phyloP scores from a whole-genome alignment of 1,140 invertebrate genomes.

The Drosophila ficusphila region DNA sequence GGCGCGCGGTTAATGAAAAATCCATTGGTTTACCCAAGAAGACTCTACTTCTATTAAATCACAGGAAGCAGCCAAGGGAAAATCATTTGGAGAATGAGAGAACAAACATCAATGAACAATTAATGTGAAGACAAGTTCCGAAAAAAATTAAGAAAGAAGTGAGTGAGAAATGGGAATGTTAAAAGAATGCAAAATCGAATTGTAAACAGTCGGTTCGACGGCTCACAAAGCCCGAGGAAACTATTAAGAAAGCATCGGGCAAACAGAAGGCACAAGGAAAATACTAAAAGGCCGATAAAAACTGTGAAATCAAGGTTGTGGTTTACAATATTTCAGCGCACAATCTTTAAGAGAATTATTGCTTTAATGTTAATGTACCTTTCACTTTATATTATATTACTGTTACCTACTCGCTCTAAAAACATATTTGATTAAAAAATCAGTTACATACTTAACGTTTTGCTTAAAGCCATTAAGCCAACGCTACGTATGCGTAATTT shows the following conservation, averaged over 20 bases:
- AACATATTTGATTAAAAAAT: too few relatives aligned
- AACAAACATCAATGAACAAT: slow-evolving; percentile 44
- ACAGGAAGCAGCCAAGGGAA: slow-evolving; percentile 24
- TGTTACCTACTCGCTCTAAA: too few relatives aligned
- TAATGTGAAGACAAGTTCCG: slow-evolving; percentile 38
- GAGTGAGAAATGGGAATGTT: slow-evolving; percentile 33
- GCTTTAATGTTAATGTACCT: neutral
- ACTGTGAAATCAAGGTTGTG: neutral
- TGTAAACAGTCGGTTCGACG: slow-evolving; percentile 46
- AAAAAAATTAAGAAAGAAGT: neutral
- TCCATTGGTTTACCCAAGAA: neutral
- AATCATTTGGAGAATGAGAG: slow-evolving; percentile 24
- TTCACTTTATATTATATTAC: too few relatives aligned
- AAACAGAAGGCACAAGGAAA: slow-evolving; percentile 29
- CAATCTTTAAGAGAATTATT: neutral
- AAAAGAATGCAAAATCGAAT: slow-evolving; percentile 52
- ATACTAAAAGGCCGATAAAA: slow-evolving; percentile 9
- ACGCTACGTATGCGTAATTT: neutral
- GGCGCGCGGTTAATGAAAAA: slow-evolving; percentile 7
- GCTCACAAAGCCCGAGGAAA: slow-evolving; percentile 40
- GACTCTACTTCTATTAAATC: slow-evolving; percentile 19
- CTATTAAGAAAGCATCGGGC: slow-evolving; percentile 28
- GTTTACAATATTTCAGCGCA: neutral
- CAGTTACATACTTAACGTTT: too few relatives aligned
- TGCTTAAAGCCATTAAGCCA: neutral